Percentiles rank a stretch among this genome's conserved stretches.
These are phyloP conservation scores for Hypolimnas misippus DNA, from an alignment of 2,888 invertebrate species.

Conservation along the genomic window DNA sequence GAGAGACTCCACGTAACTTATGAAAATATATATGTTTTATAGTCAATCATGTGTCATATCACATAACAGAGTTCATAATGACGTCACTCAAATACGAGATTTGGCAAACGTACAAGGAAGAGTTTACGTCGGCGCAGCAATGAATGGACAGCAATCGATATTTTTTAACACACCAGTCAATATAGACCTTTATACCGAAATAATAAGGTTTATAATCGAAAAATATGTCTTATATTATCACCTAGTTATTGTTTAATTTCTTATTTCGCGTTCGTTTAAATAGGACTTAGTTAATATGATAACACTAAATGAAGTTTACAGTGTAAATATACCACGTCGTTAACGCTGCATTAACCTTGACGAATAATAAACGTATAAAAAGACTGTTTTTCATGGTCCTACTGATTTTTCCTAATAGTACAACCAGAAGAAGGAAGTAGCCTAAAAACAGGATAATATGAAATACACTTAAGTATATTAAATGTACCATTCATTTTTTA, in stretches of 20 bases:
- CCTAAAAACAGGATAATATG: no score
- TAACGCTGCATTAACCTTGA: background rate
- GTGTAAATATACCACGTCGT: background rate
- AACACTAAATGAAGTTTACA: background rate
- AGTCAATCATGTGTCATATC: background rate
- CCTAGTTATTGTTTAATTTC: background rate
- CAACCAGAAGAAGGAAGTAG: no score
- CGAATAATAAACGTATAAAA: background rate
- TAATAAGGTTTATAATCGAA: background rate
- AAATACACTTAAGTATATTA: no score
- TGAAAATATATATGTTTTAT: background rate
- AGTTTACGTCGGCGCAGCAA: constrained; percentile 17
- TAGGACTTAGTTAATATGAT: background rate
- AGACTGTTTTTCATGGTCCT: no score
- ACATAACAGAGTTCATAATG: constrained; percentile 30
- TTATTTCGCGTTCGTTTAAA: background rate
- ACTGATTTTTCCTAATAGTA: no score
- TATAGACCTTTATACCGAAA: background rate
- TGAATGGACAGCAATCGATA: constrained; percentile 15
- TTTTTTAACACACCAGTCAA: no score
- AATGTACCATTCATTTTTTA: no score
- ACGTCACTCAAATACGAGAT: constrained; percentile 38
- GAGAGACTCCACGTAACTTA: no score
- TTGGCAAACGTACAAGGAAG: constrained; percentile 39
- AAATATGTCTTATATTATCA: background rate